Base-by-base conservation (phyloP, 2,888 invertebrate genomes). In the Ditula angustiorana region DNA sequence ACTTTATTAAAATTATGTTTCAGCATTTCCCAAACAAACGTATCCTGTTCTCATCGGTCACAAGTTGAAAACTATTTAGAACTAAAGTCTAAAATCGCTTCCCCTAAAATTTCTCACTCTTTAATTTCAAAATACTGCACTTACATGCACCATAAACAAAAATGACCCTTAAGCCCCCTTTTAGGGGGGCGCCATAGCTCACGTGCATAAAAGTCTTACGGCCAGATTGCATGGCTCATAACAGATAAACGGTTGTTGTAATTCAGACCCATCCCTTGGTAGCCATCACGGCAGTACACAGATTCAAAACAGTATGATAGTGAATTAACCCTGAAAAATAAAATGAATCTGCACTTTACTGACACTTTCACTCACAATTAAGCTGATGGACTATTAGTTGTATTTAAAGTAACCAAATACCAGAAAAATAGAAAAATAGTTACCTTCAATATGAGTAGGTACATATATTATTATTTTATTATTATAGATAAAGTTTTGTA, bases 201-300 rank as follows among this genome's bases (percentile, higher is more conserved):
- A 64, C 64, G 65, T 61, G 65, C 65, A 58, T 65, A 65, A 65
- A 65, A 65, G 66, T 62, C 61, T 67, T 62, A 59, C 46, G 53
- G 53, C 76, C 82, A 85, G 84, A 86, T 87, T 87, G 87, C 86
- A 83, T 76, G 82, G 83, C 80, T 86, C 87, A 87, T 87, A 87
- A 86, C 83, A 86, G 87, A 87, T 87, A 87, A 87, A 87, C 85
- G 85, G 70, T 72, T 80, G 77, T 76, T 78, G 87, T 87, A 86
- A 83, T 82, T 87, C 82, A 80, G 80, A 76, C 74, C 79, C 71
- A 58, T 64, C 64, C 64, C 64, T 59, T 53, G 64, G 64, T 53
- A 53, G 59, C 59, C 47, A 59, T 64, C 52, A 59, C 23, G 10
- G 3, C 1, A 53, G 46, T 35, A 37, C 11, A 59, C 53, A 53